Percentiles rank a stretch among this genome's conserved stretches.
Conservation (phyloP, 2,888 invertebrate genomes). For the Bellardia bayeri region DNA sequence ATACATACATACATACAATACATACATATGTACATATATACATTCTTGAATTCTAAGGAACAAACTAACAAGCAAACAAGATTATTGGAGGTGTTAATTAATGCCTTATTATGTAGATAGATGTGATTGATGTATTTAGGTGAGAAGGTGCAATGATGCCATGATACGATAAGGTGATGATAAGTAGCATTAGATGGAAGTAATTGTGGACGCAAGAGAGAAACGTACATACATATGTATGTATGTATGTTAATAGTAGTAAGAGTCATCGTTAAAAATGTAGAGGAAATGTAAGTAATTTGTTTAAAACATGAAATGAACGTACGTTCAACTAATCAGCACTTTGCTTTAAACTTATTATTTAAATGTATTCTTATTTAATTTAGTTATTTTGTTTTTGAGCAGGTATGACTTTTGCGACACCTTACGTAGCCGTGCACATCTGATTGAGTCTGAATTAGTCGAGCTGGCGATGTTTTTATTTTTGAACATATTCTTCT, state of each 20-base stretch:
- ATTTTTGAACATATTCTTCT: conserved; percentile 77
- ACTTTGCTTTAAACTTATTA: conserved; percentile 1
- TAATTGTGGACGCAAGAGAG: background rate
- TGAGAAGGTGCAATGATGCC: background rate
- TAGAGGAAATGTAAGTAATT: background rate
- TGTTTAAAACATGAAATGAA: background rate
- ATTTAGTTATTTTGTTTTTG: background rate
- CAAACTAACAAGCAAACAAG: too few species aligned
- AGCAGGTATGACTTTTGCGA: background rate
- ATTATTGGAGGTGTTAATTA: background rate
- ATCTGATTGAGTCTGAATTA: background rate
- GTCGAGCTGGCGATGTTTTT: conserved; percentile 19
- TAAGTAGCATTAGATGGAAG: background rate
- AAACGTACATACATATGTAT: background rate
- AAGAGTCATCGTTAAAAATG: background rate
- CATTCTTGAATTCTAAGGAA: background rate
- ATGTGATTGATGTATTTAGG: background rate
- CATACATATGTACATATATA: background rate
- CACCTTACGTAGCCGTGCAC: background rate
- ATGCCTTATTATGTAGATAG: background rate
- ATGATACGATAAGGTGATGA: background rate
- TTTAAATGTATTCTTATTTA: background rate
- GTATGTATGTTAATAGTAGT: background rate
- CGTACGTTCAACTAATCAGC: background rate
- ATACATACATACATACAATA: background rate